Evolutionary conservation across 2,888 invertebrate genomes (phyloP).

Genomic region (Pandemis heparana): DNA sequence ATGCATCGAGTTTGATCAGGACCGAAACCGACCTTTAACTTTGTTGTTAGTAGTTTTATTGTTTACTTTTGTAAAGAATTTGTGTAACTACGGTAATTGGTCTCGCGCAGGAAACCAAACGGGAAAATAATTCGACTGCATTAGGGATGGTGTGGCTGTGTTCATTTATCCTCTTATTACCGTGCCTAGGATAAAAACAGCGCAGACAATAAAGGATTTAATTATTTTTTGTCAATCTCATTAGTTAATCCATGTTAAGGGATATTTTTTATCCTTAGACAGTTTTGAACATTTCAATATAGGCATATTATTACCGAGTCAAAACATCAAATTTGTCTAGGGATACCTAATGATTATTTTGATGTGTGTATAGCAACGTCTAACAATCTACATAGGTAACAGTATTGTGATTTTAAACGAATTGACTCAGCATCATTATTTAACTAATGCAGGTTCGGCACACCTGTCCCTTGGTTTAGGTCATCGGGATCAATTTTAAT

Average conservation of each 20-base stretch:
- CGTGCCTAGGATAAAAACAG: neutral
- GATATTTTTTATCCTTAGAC: too few relatives aligned
- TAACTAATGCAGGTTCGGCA: neutral
- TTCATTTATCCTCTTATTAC: neutral
- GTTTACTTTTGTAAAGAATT: conserved; percentile 28
- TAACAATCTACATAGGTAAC: too few relatives aligned
- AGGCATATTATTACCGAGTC: too few relatives aligned
- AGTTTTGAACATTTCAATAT: too few relatives aligned
- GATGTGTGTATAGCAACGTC: too few relatives aligned
- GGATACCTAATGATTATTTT: too few relatives aligned
- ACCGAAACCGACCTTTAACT: conserved; percentile 28
- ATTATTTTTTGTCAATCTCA: neutral
- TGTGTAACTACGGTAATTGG: conserved; percentile 21
- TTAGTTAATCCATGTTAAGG: neutral
- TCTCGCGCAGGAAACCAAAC: conserved; percentile 1
- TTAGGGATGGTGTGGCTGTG: conserved; percentile 5
- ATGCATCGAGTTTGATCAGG: conserved; percentile 19
- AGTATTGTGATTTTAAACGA: too few relatives aligned
- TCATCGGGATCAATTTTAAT: neutral
- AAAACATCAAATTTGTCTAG: too few relatives aligned
- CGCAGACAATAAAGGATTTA: neutral
- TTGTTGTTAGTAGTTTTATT: conserved; percentile 37
- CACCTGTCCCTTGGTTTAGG: neutral
- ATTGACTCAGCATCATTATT: too few relatives aligned
- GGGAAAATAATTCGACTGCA: conserved; percentile 9